These are phyloP conservation scores for Cirrhinus mrigala DNA, from an alignment of 2,797 vertebrate genomes.

Conservation along the genomic window DNA sequence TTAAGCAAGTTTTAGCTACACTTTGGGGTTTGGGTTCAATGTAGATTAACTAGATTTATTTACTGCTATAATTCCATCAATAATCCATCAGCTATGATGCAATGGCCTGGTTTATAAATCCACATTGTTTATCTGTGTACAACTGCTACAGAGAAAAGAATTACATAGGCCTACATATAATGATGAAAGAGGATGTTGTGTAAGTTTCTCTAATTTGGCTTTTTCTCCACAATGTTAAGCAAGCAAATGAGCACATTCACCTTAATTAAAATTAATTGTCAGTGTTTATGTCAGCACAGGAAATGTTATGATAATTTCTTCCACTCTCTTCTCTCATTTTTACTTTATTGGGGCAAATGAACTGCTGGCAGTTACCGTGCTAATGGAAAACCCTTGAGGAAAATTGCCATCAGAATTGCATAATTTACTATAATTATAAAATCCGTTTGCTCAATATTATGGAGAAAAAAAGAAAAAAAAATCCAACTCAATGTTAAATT, in stretches of 20 bases:
- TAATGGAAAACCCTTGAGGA: conserved; percentile 50
- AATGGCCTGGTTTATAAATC: neutral
- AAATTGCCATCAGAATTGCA: neutral
- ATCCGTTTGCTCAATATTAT: neutral
- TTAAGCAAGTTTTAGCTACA: neutral
- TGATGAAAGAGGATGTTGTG: neutral
- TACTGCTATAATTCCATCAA: neutral
- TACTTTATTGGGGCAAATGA: conserved; percentile 58
- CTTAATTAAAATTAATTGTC: conserved; percentile 58
- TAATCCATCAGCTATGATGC: neutral
- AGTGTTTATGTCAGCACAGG: conserved; percentile 54
- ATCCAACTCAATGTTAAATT: neutral
- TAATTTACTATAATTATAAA: conserved; percentile 33
- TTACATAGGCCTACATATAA: neutral
- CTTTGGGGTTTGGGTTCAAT: neutral
- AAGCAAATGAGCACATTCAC: conserved; percentile 61
- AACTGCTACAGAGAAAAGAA: neutral
- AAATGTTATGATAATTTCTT: conserved; percentile 63
- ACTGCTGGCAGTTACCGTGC: conserved; percentile 40
- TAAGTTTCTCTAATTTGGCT: conserved; percentile 7
- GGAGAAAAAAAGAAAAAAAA: neutral
- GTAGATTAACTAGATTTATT: neutral
- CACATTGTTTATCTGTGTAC: neutral
- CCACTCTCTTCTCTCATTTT: conserved; percentile 34
- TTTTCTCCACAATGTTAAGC: conserved; percentile 57